phyloP scores from a whole-genome alignment of 2,888 invertebrate species.

The Rhaphigaster nebulosa region DNA sequence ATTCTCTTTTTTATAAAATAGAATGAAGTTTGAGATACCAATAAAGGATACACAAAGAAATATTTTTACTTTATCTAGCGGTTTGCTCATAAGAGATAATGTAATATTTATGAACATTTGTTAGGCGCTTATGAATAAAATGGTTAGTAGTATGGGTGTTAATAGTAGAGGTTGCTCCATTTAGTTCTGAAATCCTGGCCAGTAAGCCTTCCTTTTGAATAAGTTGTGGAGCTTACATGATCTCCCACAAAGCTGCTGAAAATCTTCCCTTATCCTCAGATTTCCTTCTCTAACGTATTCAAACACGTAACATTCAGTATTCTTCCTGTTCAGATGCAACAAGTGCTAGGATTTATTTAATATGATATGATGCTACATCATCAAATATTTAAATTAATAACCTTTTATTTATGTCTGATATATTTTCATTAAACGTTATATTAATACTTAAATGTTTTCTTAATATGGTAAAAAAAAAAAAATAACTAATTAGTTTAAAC shows the following conservation, averaged over 20 bases:
- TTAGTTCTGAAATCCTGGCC: background rate
- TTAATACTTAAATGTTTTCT: too few species aligned
- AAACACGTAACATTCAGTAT: background rate
- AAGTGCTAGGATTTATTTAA: background rate
- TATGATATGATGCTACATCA: background rate
- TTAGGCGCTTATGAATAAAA: background rate
- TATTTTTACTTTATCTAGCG: background rate
- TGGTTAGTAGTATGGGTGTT: too few species aligned
- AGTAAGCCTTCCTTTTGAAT: slow-evolving; percentile 2
- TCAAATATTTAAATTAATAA: background rate
- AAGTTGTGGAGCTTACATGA: slow-evolving; percentile 20
- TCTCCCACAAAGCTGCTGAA: slow-evolving; percentile 7
- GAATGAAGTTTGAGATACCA: too few species aligned
- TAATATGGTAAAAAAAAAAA: too few species aligned
- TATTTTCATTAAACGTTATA: too few species aligned
- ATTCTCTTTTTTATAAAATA: too few species aligned
- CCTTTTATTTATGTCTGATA: too few species aligned
- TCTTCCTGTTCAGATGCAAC: background rate
- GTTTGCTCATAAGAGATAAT: background rate
- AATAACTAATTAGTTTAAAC: too few species aligned
- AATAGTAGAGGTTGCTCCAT: background rate
- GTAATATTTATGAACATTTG: background rate
- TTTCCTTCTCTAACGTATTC: background rate
- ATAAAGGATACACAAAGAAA: too few species aligned
- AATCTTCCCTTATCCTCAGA: slow-evolving; percentile 2